phyloP scores from a whole-genome alignment of 1,140 invertebrate species.

The Drosophila ironensis region DNA sequence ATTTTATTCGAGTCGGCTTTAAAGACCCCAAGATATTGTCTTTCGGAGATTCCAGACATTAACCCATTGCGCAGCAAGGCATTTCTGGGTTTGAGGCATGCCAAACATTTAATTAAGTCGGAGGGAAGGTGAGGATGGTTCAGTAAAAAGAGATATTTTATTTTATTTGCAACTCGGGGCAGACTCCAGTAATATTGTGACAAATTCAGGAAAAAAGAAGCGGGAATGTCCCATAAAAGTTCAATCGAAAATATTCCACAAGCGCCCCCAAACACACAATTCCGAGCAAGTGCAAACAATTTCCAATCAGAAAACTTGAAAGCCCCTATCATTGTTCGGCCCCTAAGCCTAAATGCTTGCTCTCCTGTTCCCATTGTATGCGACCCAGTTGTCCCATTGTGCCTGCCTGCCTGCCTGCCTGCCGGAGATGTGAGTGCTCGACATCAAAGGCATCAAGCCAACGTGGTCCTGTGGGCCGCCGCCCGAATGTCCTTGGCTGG shows the following conservation, averaged over 20 bases:
- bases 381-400: constrained; percentile 52
- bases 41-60: constrained; percentile 30
- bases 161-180: too few relatives aligned
- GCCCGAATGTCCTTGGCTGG: constrained; percentile 18
- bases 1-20: constrained; percentile 63
- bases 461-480: constrained; percentile 8
- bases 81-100: background rate
- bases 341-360: constrained; percentile 11
- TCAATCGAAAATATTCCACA: constrained; percentile 3
- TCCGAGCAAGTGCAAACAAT: constrained; percentile 13
- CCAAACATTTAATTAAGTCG: constrained; percentile 9
- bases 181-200: background rate
- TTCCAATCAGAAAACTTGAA: constrained; percentile 42
- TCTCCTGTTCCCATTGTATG: constrained; percentile 8
- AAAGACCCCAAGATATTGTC: constrained; percentile 63
- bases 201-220: background rate
- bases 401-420: too few relatives aligned
- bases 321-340: constrained; percentile 39
- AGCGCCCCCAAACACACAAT: background rate
- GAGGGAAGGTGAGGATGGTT: too few relatives aligned
- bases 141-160: too few relatives aligned
- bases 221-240: too few relatives aligned
- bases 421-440: constrained; percentile 24
- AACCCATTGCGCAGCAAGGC: constrained; percentile 46
- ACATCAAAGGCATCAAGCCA: constrained; percentile 54